Conservation (phyloP, 2,113 vertebrate genomes). For the Hippocampus mohnikei region DNA sequence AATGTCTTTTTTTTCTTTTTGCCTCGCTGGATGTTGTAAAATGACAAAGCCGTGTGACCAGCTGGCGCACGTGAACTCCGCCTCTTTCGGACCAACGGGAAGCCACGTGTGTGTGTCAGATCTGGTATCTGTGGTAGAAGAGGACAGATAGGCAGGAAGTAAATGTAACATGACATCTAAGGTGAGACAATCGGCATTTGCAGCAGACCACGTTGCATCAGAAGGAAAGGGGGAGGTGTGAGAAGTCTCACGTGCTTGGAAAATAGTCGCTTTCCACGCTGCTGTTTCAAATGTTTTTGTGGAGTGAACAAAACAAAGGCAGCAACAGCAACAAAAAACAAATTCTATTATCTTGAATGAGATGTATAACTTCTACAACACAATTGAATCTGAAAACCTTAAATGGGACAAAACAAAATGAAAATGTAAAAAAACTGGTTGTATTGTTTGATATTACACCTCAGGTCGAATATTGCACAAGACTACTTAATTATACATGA, state of each 20-base stretch:
- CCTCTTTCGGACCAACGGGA: conserved; percentile 28
- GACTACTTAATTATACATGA: no score
- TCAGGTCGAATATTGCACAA: no score
- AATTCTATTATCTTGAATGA: no score
- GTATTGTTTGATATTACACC: no score
- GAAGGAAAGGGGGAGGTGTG: background rate
- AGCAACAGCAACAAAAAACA: no score
- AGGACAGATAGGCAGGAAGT: background rate
- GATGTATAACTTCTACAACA: no score
- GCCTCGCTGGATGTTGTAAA: background rate
- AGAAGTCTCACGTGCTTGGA: background rate
- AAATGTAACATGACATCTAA: background rate
- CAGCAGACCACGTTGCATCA: background rate
- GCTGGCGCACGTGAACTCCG: conserved; percentile 10
- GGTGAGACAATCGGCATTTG: background rate
- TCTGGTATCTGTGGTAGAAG: background rate
- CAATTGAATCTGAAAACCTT: no score
- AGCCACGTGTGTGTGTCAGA: background rate
- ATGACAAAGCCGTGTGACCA: background rate
- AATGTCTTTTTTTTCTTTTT: background rate
- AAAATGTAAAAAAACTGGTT: no score
- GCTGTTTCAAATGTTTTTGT: background rate
- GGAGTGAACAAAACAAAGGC: no score
- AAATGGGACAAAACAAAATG: no score
- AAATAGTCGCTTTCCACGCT: background rate